Evolutionary conservation across 35 echinoderm and acorn worm species (phyloP), one percentile per base, ranked within the genome.

Genomic region (Acanthaster planci): DNA sequence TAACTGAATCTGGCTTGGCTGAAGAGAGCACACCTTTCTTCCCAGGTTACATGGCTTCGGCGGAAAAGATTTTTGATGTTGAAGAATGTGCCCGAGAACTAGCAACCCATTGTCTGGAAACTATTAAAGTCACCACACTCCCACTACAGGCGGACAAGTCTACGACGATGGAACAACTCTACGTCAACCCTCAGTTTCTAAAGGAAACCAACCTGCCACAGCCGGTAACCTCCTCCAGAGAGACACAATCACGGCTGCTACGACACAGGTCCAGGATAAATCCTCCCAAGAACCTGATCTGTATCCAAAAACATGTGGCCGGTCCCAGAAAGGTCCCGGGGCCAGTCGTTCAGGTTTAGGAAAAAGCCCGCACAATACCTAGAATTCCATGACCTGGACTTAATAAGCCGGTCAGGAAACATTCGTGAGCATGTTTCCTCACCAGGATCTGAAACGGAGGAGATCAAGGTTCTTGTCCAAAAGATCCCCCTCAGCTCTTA

Each of bases 401-500:
- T 18, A 18, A n/a, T 18, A 0, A 18, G 22, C 54, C 15, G 22
- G 54, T 1, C 22, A 15, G 54, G 54, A 18, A 56, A 56, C 16
- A 1, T 18, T n/a, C 54, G 22, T 18, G 22, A n/a, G n/a, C n/a
- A 47, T 47, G 42, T 12, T 12, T 12, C 42, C 42, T 6, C 4
- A 47, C 12, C 42, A 47, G 4, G 12, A 47, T 47, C 42, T 47
- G 42, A 47, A 6, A 47, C n/a, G n/a, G n/a, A 47, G 42, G 42
- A 47, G 4, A 47, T 6, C 4, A 12, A 12, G 42, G 4, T 47
- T 47, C 42, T 6, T 47, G 42, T 47, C 12, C 42, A 67, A 8
- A 67, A 15, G 23, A 67, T 67, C 23, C 1, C 59, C 27, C 37
- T 82, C 12, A 7, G 56, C 35, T 82, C 80, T 31, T 82, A 82